Base-by-base conservation (phyloP, 2,888 invertebrate species). In the Epinotia bilunana region DNA sequence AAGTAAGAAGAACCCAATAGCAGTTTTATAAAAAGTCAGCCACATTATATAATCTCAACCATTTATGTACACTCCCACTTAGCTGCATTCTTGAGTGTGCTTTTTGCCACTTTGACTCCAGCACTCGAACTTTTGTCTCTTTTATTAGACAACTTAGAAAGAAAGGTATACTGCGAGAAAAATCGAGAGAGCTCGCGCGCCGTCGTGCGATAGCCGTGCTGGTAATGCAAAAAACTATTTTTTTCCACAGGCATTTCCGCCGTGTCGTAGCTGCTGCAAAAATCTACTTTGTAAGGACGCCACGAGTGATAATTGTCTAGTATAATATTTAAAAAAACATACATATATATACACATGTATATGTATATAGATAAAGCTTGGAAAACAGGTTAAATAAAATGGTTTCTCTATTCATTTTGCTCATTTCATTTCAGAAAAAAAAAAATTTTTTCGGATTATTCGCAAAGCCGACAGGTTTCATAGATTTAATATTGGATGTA, bases 401-500 rank as follows among this genome's bases (percentile, higher is more conserved):
- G 6, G 33, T 7, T 39, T 39, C 3, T 39, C 2, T 39, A 39
- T 39, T 9, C 7, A 39, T 39, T 39, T 39, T 39, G 39, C 39
- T 39, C 9, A 39, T 39, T 39, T 12, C n/a, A 65, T 53, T 28
- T 65, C 5, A 23, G 46, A n/a, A 28, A 3, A 23, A 28, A n/a
- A n/a, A n/a, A n/a, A n/a, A n/a, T 58, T 69, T 58, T 43, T 60
- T 23, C 39, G 16, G 23, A 53, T 33, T 58, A 60, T n/a, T 18
- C 60, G 39, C 65, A 39, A 49, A 53, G 5, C 16, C 20, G 13
- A 23, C 61, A 13, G 33, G 43, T 57, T 0, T n/a, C 58, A 46
- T 20, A 67, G 20, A 53, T 63, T 57, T 46, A 69, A 68, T 57
- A 57, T 62, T 57, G 62, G 23, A 63, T 69, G 28, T 55, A 46